Evolutionary conservation across 2,113 vertebrate species (phyloP), one percentile per base, ranked within the genome.

Genomic region (Lamprologus ornatipinnis): DNA sequence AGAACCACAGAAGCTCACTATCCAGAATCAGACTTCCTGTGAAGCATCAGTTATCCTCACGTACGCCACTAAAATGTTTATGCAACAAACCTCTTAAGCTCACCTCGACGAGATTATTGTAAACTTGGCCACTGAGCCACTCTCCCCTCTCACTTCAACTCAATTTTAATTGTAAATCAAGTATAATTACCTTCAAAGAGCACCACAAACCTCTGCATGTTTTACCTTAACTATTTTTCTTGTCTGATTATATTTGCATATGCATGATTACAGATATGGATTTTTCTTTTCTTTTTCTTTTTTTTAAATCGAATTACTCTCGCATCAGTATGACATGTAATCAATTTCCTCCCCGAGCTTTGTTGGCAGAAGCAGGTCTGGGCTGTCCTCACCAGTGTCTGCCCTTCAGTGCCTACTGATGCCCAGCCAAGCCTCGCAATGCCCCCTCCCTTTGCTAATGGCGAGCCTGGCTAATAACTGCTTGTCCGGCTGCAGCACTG

Each of bases 321-420:
- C 26, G 55, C 53, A 1, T 9, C 33, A 40, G 26, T 45, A 55
- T 83, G 89, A 86, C 83, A 84, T 83, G 85, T 75, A 88, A 93
- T 95, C 90, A 81, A 89, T 90, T 84, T 82, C 86, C 63, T 51
- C 33, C 81, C 75, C 14, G 51, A 79, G 63, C 63, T 83, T 73
- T 84, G 75, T 58, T 87, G 92, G 91, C 87, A 83, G 83, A n/a
- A 35, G 70, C 47, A 84, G 82, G 82, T 82, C 82, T 83, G 40
- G 1, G 60, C 54, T 80, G 89, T 86, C 91, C 90, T 93, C 35
- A 37, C 88, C 65, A 53, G 65, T 19, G 31, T 88, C 78, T 90
- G 88, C 81, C 92, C 91, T 92, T 88, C 90, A 90, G 51, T 82
- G 65, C 89, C 86, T 55, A 88, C 70, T 86, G 89, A 91, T 91